Percentiles rank a stretch among this genome's conserved stretches.
Evolutionary conservation across 1,140 invertebrate genomes (phyloP).

Genomic region (Bombus sibiricus): DNA sequence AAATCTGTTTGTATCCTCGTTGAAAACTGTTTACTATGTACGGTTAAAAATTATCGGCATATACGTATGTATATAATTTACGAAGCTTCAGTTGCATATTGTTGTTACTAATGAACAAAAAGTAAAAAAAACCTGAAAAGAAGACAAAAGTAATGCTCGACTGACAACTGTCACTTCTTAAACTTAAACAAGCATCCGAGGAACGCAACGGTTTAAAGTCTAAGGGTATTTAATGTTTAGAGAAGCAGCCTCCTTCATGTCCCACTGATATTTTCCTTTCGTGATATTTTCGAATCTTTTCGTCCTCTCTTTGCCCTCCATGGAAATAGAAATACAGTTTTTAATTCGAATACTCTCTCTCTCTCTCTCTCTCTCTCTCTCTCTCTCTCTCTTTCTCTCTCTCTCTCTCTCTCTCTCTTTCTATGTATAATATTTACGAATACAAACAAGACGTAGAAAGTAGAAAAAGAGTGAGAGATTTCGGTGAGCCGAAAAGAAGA

Average conservation of each 20-base stretch:
- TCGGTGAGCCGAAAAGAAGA: neutral
- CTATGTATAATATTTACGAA: neutral
- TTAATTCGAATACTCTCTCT: conserved; percentile 11
- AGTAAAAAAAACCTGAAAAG: neutral
- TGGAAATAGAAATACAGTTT: conserved; percentile 18
- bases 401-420: neutral
- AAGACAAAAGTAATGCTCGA: neutral
- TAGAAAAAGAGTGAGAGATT: conserved; percentile 30
- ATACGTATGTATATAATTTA: neutral
- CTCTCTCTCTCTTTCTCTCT: neutral
- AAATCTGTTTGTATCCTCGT: neutral
- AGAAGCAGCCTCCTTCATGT: neutral
- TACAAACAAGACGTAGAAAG: conserved; percentile 31
- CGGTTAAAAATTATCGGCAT: neutral
- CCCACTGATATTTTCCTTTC: neutral
- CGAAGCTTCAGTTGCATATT: too few relatives aligned
- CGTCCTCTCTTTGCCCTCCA: too few relatives aligned
- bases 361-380: neutral
- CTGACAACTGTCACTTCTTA: neutral
- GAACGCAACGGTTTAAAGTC: neutral
- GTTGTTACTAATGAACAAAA: neutral
- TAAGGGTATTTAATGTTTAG: neutral
- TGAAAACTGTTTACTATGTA: neutral
- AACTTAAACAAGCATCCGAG: neutral
- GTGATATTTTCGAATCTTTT: conserved; percentile 1